These are phyloP conservation scores for Cisticola juncidis DNA, from an alignment of 2,113 vertebrate species.

Conservation along the genomic window DNA sequence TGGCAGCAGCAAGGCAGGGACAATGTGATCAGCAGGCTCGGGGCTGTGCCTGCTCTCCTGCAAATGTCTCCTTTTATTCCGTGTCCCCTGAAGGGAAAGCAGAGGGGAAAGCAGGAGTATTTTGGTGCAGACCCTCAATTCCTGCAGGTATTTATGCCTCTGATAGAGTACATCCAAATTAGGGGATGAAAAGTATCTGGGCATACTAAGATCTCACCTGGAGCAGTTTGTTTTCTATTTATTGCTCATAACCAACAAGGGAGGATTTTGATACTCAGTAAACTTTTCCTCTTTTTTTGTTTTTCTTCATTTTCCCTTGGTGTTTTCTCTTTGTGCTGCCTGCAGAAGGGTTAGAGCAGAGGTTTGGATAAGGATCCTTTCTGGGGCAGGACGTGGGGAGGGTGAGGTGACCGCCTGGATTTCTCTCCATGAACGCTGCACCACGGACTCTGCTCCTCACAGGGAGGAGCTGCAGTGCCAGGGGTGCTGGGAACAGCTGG, in stretches of 20 bases:
- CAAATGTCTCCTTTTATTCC: background rate
- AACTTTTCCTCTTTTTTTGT: background rate
- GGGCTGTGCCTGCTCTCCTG: background rate
- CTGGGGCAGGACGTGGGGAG: background rate
- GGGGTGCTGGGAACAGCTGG: background rate
- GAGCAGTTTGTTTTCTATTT: background rate
- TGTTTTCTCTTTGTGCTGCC: background rate
- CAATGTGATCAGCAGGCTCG: background rate
- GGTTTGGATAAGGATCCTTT: background rate
- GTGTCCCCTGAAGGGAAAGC: background rate
- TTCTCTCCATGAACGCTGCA: background rate
- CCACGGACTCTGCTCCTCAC: background rate
- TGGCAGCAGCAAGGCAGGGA: background rate
- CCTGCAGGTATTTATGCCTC: background rate
- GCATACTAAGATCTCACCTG: background rate
- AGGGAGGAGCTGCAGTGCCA: background rate
- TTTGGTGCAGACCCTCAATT: background rate
- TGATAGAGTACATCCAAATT: background rate
- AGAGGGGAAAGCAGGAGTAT: background rate
- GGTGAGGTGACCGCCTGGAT: background rate
- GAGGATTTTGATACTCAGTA: background rate
- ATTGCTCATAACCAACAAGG: background rate
- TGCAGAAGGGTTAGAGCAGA: rapidly evolving
- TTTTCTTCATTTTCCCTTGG: background rate
- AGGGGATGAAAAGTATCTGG: background rate